Evolutionary conservation across 2,797 vertebrate genomes (phyloP), one percentile per base, ranked within the genome.

Genomic region (Lemur catta): DNA sequence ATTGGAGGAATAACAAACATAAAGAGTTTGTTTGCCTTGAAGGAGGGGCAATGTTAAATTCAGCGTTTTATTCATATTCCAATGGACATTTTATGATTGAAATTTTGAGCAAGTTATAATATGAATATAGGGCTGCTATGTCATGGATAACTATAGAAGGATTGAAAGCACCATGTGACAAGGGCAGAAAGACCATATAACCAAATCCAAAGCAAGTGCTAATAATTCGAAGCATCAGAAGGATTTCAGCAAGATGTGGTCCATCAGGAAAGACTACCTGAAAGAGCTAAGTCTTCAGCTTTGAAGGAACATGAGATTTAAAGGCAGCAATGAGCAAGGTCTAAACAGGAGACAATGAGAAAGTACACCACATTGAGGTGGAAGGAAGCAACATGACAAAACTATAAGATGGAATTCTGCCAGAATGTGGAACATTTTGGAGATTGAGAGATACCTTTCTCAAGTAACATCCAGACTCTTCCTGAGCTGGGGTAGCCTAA

Each of bases 61-160:
- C 41, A 94, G 71, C 48, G 52, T 84, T 92, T 87, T 88, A 38
- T 20, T 85, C 86, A 84, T 74, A 91, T 92, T 92, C 79, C 55
- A 69, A 20, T 63, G n/a, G 80, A n/a, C 69, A 89, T 38, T 82
- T 89, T 76, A 82, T 33, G 43, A 89, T n/a, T 85, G 20, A 30
- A 87, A 94, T 84, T 84, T 35, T 78, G 24, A 92, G 46, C 11
- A 94, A 38, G 35, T 59, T 89, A 65, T 81, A 91, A 81, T 81
- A 81, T 48, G 41, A 93, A 88, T 69, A 91, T 61, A 82, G 2
- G 20, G 9, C 14, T 93, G 17, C 14, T 76, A 26, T 80, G 24
- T 48, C 35, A 38, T 78, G 85, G 91, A 95, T 14, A 93, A 86
- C 20, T 75, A 88, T 43, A 67, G 57, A 94, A 22, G 33, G 35